These are phyloP conservation scores for Zaprionus taronus DNA, from an alignment of 1,140 invertebrate genomes.

Conservation along the genomic window DNA sequence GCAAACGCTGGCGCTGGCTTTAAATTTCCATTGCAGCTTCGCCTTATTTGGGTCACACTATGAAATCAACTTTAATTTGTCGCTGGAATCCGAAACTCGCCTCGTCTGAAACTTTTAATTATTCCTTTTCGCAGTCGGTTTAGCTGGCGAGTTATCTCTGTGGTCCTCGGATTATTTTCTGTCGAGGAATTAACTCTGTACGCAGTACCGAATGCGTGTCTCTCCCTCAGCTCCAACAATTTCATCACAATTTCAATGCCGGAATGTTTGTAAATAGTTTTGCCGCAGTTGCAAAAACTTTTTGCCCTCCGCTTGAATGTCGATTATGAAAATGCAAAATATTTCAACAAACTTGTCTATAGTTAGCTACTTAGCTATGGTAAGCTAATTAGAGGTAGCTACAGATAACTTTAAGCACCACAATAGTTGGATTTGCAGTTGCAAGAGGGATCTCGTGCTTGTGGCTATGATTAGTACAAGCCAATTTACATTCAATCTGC, in stretches of 20 bases:
- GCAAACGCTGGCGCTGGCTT: not conserved
- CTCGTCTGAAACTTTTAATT: conserved; percentile 4
- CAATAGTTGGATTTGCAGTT: too few relatives aligned
- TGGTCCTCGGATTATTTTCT: not conserved
- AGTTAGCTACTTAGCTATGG: not conserved
- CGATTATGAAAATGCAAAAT: not conserved
- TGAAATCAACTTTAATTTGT: conserved; percentile 19
- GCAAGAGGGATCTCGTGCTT: too few relatives aligned
- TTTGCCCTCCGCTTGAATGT: not conserved
- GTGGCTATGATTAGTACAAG: too few relatives aligned
- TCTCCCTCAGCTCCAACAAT: not conserved
- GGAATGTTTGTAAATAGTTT: not conserved
- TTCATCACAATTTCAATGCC: not conserved
- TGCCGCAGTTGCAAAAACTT: not conserved
- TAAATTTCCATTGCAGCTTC: not conserved
- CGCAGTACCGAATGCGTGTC: not conserved
- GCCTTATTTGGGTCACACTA: conserved; percentile 26
- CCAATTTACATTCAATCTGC: too few relatives aligned
- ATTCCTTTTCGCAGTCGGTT: not conserved
- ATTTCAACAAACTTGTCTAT: not conserved
- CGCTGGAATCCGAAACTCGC: conserved; percentile 2
- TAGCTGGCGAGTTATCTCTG: not conserved
- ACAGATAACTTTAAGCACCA: not conserved
- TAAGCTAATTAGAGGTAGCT: not conserved
- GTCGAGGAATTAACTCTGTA: not conserved